A percentile compares a stretch with the other conserved stretches of the same genome.
Conservation (phyloP, 35 echinoderm and acorn worm genomes). For the Chiridota heheva region DNA sequence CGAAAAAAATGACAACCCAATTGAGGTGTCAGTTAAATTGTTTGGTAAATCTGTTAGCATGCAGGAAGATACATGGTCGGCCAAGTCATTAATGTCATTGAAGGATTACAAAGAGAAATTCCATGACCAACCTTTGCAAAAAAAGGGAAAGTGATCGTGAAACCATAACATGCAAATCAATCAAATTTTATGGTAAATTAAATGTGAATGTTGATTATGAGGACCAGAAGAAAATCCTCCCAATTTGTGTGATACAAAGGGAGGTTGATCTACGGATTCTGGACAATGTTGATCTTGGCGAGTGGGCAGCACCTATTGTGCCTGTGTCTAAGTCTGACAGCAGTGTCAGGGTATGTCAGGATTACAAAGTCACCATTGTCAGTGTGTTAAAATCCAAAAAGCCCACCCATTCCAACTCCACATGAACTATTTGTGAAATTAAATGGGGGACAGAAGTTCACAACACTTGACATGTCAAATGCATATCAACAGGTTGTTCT, state of each 20-base stretch:
- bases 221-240: not conserved
- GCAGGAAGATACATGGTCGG: not conserved
- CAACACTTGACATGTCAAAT: slow-evolving; percentile 51
- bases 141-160: not conserved
- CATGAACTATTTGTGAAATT: slow-evolving; percentile 37
- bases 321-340: slow-evolving; percentile 25
- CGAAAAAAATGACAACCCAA: not conserved
- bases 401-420: slow-evolving; percentile 15
- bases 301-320: slow-evolving; percentile 52
- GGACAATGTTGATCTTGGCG: slow-evolving; percentile 17
- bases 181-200: not conserved
- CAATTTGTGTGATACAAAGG: not conserved
- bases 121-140: slow-evolving; percentile 9
- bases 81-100: not conserved
- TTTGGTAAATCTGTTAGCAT: not conserved
- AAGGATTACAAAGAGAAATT: slow-evolving; percentile 10
- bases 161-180: not conserved
- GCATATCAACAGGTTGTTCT: slow-evolving; percentile 54
- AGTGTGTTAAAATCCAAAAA: not conserved
- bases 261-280: slow-evolving; percentile 28
- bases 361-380: slow-evolving; percentile 36
- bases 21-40: slow-evolving; percentile 2
- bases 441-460: slow-evolving; percentile 34
- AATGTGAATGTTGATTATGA: slow-evolving; percentile 6
- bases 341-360: slow-evolving; percentile 29